phyloP scores from a whole-genome alignment of 1,140 invertebrate species.

The Orchestia grillus region DNA sequence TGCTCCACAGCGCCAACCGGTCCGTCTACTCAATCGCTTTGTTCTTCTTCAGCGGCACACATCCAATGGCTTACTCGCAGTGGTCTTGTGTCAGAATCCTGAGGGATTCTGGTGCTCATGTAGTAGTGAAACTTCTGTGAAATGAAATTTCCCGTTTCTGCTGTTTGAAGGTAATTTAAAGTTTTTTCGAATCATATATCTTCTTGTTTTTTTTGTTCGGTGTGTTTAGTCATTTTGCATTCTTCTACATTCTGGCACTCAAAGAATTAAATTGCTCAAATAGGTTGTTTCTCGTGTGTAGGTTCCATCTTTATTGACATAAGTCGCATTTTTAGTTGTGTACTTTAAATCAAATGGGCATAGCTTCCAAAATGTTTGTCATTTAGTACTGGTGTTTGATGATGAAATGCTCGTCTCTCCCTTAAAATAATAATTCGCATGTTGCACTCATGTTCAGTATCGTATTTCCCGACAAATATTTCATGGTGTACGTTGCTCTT shows the following conservation, averaged over 20 bases:
- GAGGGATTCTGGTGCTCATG: background rate
- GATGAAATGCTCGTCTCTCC: too few species aligned
- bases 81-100: background rate
- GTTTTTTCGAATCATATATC: background rate
- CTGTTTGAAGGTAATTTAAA: background rate
- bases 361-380: background rate
- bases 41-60: background rate
- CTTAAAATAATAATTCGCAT: background rate
- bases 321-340: background rate
- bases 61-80: background rate
- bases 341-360: background rate
- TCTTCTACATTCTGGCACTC: background rate
- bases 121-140: background rate
- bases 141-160: background rate
- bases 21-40: slow-evolving; percentile 6
- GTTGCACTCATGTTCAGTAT: background rate
- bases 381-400: background rate
- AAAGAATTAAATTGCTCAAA: background rate
- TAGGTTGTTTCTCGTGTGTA: background rate
- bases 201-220: background rate
- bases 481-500: background rate
- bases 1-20: background rate
- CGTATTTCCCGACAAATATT: background rate
- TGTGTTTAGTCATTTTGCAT: background rate
- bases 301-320: background rate